phyloP scores from a whole-genome alignment of 2,113 vertebrate species.

The Thunnus thynnus region DNA sequence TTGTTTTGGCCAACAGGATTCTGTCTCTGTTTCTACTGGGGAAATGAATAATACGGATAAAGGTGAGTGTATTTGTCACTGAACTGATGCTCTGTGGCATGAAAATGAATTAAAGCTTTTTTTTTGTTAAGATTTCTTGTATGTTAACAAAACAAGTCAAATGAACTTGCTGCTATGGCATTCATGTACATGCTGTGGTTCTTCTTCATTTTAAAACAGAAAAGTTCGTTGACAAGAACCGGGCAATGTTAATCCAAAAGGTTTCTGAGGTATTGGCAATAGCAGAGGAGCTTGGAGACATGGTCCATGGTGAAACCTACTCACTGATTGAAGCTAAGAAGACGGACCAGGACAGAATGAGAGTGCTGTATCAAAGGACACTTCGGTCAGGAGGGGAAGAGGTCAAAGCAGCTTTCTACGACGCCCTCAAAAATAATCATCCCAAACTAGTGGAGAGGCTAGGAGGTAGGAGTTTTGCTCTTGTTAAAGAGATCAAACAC shows the following conservation, averaged over 20 bases:
- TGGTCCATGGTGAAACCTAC: constrained; percentile 52
- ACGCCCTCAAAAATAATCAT: constrained; percentile 42
- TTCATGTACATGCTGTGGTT: neutral
- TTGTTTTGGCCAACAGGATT: constrained; percentile 11
- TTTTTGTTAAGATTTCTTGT: neutral
- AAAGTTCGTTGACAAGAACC: constrained; percentile 52
- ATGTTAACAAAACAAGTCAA: neutral
- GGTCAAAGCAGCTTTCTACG: constrained; percentile 71
- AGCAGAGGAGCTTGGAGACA: constrained; percentile 29
- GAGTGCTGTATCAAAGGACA: rapidly evolving
- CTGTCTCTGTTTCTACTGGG: neutral
- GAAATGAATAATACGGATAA: constrained; percentile 26
- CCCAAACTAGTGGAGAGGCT: neutral
- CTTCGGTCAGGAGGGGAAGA: neutral
- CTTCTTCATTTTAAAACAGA: constrained; percentile 32
- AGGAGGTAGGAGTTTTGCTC: constrained; percentile 21
- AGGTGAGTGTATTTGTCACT: constrained; percentile 44
- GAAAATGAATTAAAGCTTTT: neutral
- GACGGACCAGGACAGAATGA: neutral
- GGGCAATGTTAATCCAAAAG: rapidly evolving
- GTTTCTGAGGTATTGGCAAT: constrained; percentile 38
- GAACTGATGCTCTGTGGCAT: neutral
- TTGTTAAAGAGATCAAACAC: neutral
- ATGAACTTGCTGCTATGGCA: neutral
- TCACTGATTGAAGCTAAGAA: rapidly evolving